Evolutionary conservation across 2,797 vertebrate species (phyloP).

Genomic region (Odontamblyopus lacepedii): DNA sequence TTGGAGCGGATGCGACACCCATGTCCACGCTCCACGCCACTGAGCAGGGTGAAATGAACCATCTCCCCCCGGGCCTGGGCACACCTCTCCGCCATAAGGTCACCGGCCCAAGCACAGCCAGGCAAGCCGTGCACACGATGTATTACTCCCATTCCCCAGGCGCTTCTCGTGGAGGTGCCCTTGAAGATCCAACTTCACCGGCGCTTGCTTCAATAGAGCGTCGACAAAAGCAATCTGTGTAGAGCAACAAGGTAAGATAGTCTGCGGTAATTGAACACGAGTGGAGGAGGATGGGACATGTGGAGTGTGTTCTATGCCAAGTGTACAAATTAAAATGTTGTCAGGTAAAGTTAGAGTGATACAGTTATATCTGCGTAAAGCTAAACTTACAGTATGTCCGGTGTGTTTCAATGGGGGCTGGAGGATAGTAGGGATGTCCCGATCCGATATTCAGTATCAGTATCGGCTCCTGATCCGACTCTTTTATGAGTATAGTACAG

Average conservation of each 20-base stretch:
- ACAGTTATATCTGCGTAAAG: not conserved
- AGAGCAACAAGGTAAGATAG: not conserved
- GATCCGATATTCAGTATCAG: no score
- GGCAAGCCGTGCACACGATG: constrained; percentile 14
- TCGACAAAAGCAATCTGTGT: constrained; percentile 18
- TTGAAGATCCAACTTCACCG: constrained; percentile 29
- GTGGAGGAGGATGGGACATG: not conserved
- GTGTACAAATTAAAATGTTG: constrained; percentile 5
- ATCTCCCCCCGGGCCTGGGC: constrained; percentile 18
- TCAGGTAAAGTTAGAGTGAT: not conserved
- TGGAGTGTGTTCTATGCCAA: not conserved
- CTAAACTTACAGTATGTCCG: not conserved
- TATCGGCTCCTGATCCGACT: no score
- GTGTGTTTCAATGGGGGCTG: not conserved
- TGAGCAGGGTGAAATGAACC: constrained; percentile 32
- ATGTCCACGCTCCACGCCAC: constrained; percentile 23
- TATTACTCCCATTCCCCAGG: constrained; percentile 4
- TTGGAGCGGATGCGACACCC: constrained; percentile 19
- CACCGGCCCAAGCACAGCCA: constrained; percentile 21
- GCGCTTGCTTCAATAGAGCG: constrained; percentile 17
- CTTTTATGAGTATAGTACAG: no score
- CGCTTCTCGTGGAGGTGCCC: constrained; percentile 23
- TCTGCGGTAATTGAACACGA: not conserved
- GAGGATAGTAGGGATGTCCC: not conserved
- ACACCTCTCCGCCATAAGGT: constrained; percentile 22